phyloP scores from a whole-genome alignment of 2,888 invertebrate genomes.

The Argynnis bischoffii region DNA sequence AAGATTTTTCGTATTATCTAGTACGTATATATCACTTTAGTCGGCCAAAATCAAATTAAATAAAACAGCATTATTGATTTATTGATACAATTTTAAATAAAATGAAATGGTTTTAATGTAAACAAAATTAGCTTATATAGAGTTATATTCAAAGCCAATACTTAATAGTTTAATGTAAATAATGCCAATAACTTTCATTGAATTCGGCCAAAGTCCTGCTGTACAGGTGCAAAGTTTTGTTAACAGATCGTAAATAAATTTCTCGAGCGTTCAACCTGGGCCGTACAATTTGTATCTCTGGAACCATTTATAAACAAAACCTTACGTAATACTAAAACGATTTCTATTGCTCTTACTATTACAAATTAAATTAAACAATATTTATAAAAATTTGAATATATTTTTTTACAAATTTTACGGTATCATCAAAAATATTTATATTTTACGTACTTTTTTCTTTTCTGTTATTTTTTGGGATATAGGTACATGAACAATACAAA shows the following conservation, averaged over 20 bases:
- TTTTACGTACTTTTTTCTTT: too few species aligned
- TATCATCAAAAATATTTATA: too few species aligned
- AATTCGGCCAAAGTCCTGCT: constrained; percentile 10
- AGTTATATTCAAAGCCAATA: constrained; percentile 1
- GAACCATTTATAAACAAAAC: constrained; percentile 24
- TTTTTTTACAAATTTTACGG: too few species aligned
- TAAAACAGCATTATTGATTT: too few species aligned
- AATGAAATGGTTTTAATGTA: neutral
- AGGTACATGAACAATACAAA: too few species aligned
- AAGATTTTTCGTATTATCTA: too few species aligned
- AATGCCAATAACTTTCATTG: constrained; percentile 21
- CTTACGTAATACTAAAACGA: constrained; percentile 25
- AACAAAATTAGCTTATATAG: neutral
- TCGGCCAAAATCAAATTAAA: too few species aligned
- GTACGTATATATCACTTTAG: too few species aligned
- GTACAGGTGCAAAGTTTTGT: constrained; percentile 37
- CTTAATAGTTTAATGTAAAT: constrained; percentile 5
- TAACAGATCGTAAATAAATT: constrained; percentile 43
- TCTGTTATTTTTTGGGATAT: too few species aligned
- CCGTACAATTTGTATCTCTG: constrained; percentile 26
- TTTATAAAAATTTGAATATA: neutral
- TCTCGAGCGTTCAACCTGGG: constrained; percentile 35
- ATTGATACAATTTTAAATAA: too few species aligned
- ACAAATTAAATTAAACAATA: neutral
- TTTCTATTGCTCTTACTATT: constrained; percentile 8